Evolutionary conservation across 2,113 vertebrate genomes (phyloP).

Genomic region (Cottus gobio): DNA sequence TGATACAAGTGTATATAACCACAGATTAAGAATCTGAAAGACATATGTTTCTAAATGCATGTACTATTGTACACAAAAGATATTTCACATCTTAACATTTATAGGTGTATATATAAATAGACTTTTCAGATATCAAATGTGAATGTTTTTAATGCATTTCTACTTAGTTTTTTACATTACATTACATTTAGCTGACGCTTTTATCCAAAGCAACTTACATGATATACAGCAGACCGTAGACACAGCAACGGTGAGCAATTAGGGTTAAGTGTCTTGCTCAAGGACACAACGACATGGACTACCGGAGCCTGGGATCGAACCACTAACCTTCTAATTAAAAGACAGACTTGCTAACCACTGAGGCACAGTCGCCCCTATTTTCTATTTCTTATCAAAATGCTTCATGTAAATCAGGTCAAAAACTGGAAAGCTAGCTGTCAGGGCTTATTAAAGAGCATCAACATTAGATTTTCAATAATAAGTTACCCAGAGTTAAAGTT

Average conservation of each 20-base stretch:
- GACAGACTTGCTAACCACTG: no score
- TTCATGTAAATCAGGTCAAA: background rate
- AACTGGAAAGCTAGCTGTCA: background rate
- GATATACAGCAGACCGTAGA: no score
- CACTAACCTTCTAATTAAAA: no score
- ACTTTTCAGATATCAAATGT: background rate
- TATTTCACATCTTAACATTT: constrained; percentile 42
- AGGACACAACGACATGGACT: no score
- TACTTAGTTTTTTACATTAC: constrained; percentile 23
- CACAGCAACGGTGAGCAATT: no score
- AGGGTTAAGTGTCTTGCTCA: no score
- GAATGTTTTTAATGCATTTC: constrained; percentile 8
- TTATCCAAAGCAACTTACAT: no score
- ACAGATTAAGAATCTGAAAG: background rate
- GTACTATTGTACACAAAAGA: constrained; percentile 52
- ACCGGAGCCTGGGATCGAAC: no score
- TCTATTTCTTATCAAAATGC: no score
- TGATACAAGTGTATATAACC: constrained; percentile 17
- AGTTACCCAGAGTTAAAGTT: constrained; percentile 28
- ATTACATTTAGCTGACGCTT: no score
- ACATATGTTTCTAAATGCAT: constrained; percentile 20
- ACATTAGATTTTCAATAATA: constrained; percentile 50
- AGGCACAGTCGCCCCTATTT: no score
- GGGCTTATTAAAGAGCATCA: constrained; percentile 38
- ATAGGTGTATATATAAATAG: constrained; percentile 7